Percentiles rank a stretch among this genome's conserved stretches.
phyloP scores from a whole-genome alignment of 1,140 invertebrate genomes.

The Venturia canescens region DNA sequence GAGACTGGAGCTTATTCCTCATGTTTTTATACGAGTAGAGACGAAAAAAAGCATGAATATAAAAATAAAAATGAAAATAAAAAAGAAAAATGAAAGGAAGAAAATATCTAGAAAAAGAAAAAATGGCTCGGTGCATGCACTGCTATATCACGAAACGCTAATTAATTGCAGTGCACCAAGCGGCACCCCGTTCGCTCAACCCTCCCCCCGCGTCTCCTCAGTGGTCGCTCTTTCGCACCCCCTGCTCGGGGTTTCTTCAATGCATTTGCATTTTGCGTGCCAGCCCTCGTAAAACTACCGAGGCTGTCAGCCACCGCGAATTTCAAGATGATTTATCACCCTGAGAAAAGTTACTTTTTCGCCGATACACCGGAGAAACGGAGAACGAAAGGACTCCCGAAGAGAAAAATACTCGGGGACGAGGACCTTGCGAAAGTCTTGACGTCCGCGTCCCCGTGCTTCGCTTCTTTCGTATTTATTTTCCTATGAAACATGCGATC shows the following conservation, averaged over 20 bases:
- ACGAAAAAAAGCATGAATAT: background rate
- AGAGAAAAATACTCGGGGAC: conserved; percentile 15
- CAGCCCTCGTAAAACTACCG: conserved; percentile 72
- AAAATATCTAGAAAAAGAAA: conserved; percentile 45
- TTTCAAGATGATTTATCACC: conserved; percentile 74
- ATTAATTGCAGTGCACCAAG: conserved; percentile 73
- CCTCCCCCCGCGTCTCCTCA: background rate
- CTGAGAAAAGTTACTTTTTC: conserved; percentile 72
- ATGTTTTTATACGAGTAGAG: background rate
- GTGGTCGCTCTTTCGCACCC: conserved; percentile 16
- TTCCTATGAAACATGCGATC: conserved; percentile 5
- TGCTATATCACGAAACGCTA: conserved; percentile 74
- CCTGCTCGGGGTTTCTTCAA: conserved; percentile 7
- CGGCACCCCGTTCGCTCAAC: conserved; percentile 52
- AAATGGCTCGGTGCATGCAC: conserved; percentile 71
- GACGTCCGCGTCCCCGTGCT: conserved; percentile 11
- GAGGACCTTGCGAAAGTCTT: conserved; percentile 14
- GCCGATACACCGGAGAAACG: conserved; percentile 61
- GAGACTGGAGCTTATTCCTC: conserved; percentile 19
- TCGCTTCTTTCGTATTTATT: conserved; percentile 6
- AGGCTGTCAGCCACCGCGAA: conserved; percentile 71
- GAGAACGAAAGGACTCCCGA: background rate
- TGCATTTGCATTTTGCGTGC: conserved; percentile 74
- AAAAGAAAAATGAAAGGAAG: no score
- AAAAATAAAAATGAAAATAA: background rate